Percentiles rank a stretch among this genome's conserved stretches.
Evolutionary conservation across 1,140 invertebrate species (phyloP).

Genomic region (Pomacea maculata): DNA sequence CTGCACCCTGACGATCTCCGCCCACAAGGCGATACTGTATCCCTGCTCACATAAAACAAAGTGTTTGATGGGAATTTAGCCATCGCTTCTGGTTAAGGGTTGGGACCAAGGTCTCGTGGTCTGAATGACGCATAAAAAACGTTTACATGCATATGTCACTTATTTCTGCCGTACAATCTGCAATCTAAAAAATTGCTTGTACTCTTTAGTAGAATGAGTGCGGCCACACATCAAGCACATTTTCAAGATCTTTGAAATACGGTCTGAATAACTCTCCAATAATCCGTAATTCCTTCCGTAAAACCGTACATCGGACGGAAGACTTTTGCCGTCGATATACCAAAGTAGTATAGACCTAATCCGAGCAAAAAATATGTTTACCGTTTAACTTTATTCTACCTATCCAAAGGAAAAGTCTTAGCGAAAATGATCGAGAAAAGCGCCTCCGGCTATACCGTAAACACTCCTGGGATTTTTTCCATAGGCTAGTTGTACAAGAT

Average conservation of each 20-base stretch:
- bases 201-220: too few species aligned
- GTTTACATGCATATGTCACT: too few species aligned
- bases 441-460: slow-evolving; percentile 24
- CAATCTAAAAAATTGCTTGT: too few species aligned
- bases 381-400: too few species aligned
- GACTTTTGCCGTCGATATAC: slow-evolving; percentile 37
- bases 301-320: slow-evolving; percentile 43
- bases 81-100: too few species aligned
- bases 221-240: slow-evolving; percentile 40
- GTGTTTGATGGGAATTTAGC: too few species aligned
- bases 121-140: too few species aligned
- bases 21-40: slow-evolving; percentile 24
- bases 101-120: too few species aligned
- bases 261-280: not conserved
- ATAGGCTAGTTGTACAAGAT: too few species aligned
- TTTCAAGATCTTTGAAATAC: slow-evolving; percentile 49
- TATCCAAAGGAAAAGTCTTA: too few species aligned
- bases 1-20: slow-evolving; percentile 49
- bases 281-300: slow-evolving; percentile 27
- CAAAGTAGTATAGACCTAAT: slow-evolving; percentile 28
- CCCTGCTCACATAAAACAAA: slow-evolving; percentile 5
- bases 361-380: not conserved
- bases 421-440: too few species aligned
- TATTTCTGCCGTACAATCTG: too few species aligned
- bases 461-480: not conserved